Conservation (phyloP, 2,113 vertebrate species). For the Solenodon paradoxus region DNA sequence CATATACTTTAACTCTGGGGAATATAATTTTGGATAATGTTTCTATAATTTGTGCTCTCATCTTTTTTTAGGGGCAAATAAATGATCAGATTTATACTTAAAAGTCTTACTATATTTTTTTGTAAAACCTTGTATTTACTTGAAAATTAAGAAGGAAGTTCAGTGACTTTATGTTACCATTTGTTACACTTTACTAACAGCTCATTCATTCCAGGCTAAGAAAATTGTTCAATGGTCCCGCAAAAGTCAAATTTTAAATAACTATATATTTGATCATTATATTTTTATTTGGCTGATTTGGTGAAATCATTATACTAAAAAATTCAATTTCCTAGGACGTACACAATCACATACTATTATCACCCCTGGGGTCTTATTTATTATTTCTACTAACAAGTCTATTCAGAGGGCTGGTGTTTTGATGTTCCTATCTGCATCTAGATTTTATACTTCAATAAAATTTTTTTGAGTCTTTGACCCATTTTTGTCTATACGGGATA, state of each 20-base stretch:
- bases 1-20: background rate
- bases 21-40: background rate
- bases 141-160: background rate
- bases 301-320: background rate
- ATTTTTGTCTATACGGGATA: background rate
- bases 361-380: background rate
- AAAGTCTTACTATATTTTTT: background rate
- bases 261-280: background rate
- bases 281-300: background rate
- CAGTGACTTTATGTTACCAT: background rate
- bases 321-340: background rate
- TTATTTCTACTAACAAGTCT: background rate
- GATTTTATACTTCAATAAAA: constrained; percentile 7
- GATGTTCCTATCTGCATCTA: background rate
- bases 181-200: background rate
- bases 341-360: background rate
- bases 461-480: background rate
- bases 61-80: background rate
- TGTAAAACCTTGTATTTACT: background rate
- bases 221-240: background rate
- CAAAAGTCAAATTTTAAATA: background rate
- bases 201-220: background rate
- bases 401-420: background rate
- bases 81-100: background rate
- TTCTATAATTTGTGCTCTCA: background rate